A percentile compares a stretch with the other conserved stretches of the same genome.
Conservation (phyloP, 2,888 invertebrate genomes). For the Idaea aversata region DNA sequence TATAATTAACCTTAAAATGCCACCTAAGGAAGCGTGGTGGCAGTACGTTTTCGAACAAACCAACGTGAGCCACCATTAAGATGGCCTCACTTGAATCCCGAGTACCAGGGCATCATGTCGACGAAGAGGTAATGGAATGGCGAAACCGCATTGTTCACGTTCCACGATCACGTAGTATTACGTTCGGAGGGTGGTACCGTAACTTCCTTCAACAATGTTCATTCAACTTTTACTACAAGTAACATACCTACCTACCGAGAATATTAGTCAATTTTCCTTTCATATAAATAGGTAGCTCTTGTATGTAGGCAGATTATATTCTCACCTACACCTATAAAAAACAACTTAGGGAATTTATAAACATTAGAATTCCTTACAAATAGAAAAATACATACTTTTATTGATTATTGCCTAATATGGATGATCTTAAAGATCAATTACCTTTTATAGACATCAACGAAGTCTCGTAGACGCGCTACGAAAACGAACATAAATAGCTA, state of each 20-base stretch:
- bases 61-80: slow-evolving; percentile 49
- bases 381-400: too few species aligned
- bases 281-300: background rate
- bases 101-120: slow-evolving; percentile 54
- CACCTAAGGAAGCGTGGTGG: too few species aligned
- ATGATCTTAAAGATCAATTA: background rate
- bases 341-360: too few species aligned
- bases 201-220: background rate
- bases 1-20: too few species aligned
- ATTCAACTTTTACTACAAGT: background rate
- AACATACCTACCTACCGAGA: background rate
- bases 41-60: background rate
- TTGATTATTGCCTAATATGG: too few species aligned
- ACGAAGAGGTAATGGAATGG: slow-evolving; percentile 46
- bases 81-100: slow-evolving; percentile 77
- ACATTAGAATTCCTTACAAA: too few species aligned
- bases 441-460: slow-evolving; percentile 29
- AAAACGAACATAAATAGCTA: slow-evolving; percentile 21
- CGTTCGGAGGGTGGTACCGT: background rate
- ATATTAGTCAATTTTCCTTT: background rate
- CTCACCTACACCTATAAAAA: too few species aligned
- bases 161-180: slow-evolving; percentile 20
- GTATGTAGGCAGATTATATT: too few species aligned
- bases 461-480: slow-evolving; percentile 48
- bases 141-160: slow-evolving; percentile 32